These are phyloP conservation scores for Mus pahari DNA, from an alignment of 2,113 vertebrate species.

Conservation along the genomic window DNA sequence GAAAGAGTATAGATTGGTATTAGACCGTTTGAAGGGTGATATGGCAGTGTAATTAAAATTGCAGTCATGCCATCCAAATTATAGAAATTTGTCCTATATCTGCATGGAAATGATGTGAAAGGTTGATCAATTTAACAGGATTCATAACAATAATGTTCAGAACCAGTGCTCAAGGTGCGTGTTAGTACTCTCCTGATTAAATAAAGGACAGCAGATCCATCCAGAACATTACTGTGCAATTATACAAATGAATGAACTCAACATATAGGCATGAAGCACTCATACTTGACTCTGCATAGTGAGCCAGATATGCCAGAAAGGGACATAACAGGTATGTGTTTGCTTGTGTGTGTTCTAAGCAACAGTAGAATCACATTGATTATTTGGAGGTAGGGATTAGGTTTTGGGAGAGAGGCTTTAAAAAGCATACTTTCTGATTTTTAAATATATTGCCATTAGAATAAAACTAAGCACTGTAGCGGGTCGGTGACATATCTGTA, in stretches of 20 bases:
- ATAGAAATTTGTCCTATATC: conserved; percentile 6
- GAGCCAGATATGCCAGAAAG: neutral
- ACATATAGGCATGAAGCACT: neutral
- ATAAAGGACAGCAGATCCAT: neutral
- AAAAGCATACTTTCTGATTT: conserved; percentile 7
- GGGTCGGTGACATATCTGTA: too few relatives aligned
- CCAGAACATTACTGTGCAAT: neutral
- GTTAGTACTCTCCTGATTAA: neutral
- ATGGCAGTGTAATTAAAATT: conserved; percentile 42
- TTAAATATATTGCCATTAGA: neutral
- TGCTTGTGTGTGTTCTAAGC: neutral
- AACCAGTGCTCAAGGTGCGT: neutral
- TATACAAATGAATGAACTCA: neutral
- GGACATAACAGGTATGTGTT: neutral
- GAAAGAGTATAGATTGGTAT: neutral
- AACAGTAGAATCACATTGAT: neutral
- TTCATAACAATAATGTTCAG: neutral
- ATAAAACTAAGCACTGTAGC: neutral
- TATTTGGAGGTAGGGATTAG: neutral
- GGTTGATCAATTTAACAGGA: neutral
- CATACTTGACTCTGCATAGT: neutral
- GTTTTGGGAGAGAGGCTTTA: neutral
- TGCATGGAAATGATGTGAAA: conserved; percentile 15
- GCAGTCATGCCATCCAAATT: neutral
- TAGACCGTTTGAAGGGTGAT: neutral